Conservation (phyloP, 2,797 vertebrate species). For the Brachymystax lenok region DNA sequence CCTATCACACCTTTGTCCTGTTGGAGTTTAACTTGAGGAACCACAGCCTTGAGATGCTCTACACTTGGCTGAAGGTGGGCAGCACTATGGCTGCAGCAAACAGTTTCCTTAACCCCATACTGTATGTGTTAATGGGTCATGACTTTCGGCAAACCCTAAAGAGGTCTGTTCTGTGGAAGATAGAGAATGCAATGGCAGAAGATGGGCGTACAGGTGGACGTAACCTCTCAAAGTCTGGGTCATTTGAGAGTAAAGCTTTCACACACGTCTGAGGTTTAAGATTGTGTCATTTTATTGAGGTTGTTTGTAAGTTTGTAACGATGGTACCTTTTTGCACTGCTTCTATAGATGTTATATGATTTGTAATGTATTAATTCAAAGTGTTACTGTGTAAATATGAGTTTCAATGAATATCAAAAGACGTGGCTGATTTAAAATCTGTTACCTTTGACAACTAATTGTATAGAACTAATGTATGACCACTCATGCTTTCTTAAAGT, state of each 20-base stretch:
- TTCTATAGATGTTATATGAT: neutral
- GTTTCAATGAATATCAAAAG: neutral
- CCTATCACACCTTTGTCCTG: conserved; percentile 83
- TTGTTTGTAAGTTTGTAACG: neutral
- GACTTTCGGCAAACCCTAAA: conserved; percentile 85
- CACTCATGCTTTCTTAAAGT: neutral
- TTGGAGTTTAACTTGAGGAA: conserved; percentile 70
- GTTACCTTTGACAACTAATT: neutral
- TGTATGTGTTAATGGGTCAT: conserved; percentile 89
- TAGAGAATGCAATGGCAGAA: conserved; percentile 83
- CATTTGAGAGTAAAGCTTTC: conserved; percentile 33
- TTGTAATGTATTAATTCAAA: neutral
- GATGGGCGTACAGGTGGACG: conserved; percentile 74
- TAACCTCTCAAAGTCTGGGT: conserved; percentile 72
- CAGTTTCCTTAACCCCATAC: conserved; percentile 86
- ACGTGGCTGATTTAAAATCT: neutral
- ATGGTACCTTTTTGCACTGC: neutral
- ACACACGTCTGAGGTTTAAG: neutral
- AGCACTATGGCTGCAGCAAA: conserved; percentile 81
- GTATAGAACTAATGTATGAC: neutral
- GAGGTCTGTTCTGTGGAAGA: conserved; percentile 72
- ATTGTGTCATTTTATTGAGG: neutral
- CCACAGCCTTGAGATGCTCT: conserved; percentile 55
- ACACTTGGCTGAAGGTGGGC: conserved; percentile 76
- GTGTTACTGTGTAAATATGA: neutral